Evolutionary conservation across 2,113 vertebrate species (phyloP), one percentile per base, ranked within the genome.

Genomic region (Guaruba guarouba): DNA sequence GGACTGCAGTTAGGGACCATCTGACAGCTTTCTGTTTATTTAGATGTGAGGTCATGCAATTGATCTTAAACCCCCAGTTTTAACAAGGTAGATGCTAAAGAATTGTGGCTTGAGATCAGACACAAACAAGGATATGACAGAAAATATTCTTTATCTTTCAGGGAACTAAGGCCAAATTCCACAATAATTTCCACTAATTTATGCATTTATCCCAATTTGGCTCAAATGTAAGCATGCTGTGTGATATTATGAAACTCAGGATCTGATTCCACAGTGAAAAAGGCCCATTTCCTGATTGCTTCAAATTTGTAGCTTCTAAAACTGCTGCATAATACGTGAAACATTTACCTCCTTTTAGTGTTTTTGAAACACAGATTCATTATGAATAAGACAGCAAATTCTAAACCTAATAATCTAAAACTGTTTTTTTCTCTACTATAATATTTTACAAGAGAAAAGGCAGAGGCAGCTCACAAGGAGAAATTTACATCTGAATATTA

Each of bases 1-100:
- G 95, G 94, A 85, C 10, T 81, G 86, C 89, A 95, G 89, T 95
- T 82, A 95, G 51, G 87, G 89, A 86, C 94, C 93, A 78, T 68
- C 84, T 82, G 91, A 96, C 69, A 52, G 66, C 84, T 86, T 82
- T 89, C 89, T 2, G 3, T 89, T 96, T 92, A 64, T 91, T 93
- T 87, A 79, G 77, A 91, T 82, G 91, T 61, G 81, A 91, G 52
- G 69, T 95, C 86, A 91, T 81, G 48, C 61, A 64, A 85, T 12
- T n/a, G 71, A 57, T 89, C 41, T 91, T 87, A 95, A 95, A 92
- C 31, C 52, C 88, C 39, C 89, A 69, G 62, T 68, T 90, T 76
- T 73, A 91, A 84, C 55, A 82, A 89, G 74, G 81, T 89, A 78
- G 66, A 91, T 57, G 24, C 52, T 82, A 91, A 69, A 80, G 57